Evolutionary conservation across 2,888 invertebrate genomes (phyloP).

Genomic region (Amphiduros pacificus): DNA sequence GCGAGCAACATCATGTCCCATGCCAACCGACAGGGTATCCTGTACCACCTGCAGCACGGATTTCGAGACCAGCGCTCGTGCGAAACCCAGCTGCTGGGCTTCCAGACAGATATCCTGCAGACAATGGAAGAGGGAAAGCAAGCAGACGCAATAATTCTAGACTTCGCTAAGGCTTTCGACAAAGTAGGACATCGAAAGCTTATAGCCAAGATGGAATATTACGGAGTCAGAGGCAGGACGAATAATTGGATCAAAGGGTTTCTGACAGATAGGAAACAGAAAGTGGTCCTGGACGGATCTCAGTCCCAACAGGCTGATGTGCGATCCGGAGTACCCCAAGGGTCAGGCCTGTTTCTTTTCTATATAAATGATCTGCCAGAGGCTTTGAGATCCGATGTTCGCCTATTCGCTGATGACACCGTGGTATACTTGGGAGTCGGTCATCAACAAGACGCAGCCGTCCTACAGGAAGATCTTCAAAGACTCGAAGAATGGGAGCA

Average conservation of each 20-base stretch:
- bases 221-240: background rate
- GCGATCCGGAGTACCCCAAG: background rate
- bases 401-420: no score
- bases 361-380: no score
- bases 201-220: background rate
- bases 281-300: background rate
- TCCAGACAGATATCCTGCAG: background rate
- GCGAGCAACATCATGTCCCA: background rate
- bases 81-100: background rate
- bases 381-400: no score
- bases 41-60: background rate
- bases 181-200: background rate
- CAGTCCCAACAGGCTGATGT: background rate
- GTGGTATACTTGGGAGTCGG: background rate
- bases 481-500: background rate
- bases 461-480: background rate
- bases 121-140: background rate
- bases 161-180: constrained; percentile 3
- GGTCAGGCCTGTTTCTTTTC: background rate
- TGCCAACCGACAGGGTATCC: background rate
- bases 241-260: background rate
- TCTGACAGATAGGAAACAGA: background rate
- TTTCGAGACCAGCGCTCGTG: background rate
- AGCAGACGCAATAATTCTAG: background rate
- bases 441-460: background rate